Base-by-base conservation (phyloP, 2,113 vertebrate genomes). In the Nannobrachium achirus region DNA sequence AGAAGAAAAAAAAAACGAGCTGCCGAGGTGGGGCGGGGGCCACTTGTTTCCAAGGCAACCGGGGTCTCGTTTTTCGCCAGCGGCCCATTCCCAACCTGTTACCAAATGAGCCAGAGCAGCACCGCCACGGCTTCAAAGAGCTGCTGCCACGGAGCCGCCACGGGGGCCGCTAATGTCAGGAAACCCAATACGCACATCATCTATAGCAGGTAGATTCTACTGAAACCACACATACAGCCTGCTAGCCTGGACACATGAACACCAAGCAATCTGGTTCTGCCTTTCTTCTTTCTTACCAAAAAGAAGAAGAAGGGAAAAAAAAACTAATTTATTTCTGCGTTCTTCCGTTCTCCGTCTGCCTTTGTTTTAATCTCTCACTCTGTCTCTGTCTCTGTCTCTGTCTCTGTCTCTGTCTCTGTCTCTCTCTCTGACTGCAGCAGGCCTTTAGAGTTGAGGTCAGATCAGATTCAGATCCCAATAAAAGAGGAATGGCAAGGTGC, bases 21-120 rank as follows among this genome's bases (percentile, higher is more conserved):
- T 52, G 72, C 56, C 69, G 85, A 92, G 81, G 84, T 84, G 71
- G 88, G 88, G 85, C 82, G 80, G 80, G 82, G 81, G 76, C 79
- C 69, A 76, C 81, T 81, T 84, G 93, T 96, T 93, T 90, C 95
- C 93, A 87, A 85, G 92, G 93, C 84, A 92, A 96, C 94, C 33
- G 74, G 66, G 87, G 93, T 95, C 90, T 98, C 95, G 8, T 93
- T 95, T 98, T 96, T 96, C 95, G 91, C 91, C 87, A 80, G 78
- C 80, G 91, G 89, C 91, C 93, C 94, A 95, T 95, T 95, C 94
- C 93, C 96, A 97, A 92, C 94, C 95, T 98, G 95, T 95, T 95
- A 94, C 94, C 94, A 95, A 96, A 97, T 96, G 94, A 95, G 90
- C 76, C 66, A 78, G 88, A 92, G 90, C 71, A 76, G 87, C 83